Evolutionary conservation across 2,113 vertebrate species (phyloP).

Genomic region (Ptilorrhoa leucosticta): DNA sequence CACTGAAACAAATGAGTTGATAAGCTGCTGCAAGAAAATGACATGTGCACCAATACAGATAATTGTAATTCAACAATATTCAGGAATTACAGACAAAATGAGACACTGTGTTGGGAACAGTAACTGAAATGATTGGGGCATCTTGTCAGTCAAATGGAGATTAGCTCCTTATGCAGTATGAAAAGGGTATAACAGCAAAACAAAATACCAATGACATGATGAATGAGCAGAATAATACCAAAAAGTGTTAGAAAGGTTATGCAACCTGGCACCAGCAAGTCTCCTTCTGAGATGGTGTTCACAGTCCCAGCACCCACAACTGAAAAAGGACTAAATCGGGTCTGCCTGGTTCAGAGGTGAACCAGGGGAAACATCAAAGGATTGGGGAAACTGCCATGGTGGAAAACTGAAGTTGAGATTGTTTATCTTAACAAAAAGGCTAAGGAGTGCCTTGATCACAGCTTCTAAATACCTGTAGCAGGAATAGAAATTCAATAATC

Average conservation of each 20-base stretch:
- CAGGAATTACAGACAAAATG: constrained; percentile 9
- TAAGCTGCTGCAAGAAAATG: not conserved
- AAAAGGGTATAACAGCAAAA: not conserved
- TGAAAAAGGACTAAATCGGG: not conserved
- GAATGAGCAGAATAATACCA: not conserved
- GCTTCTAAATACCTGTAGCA: not conserved
- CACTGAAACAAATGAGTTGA: not conserved
- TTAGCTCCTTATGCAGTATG: not conserved
- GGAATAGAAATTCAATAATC: not conserved
- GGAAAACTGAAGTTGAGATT: not conserved
- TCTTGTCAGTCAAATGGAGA: not conserved
- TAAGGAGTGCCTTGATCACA: not conserved
- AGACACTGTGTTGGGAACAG: not conserved
- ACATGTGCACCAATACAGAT: not conserved
- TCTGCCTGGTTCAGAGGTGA: not conserved
- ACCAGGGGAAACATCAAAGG: not conserved
- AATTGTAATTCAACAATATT: constrained; percentile 11
- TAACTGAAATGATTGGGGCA: not conserved
- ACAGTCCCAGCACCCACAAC: not conserved
- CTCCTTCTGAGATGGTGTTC: not conserved
- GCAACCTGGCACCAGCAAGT: not conserved
- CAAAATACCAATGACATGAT: not conserved
- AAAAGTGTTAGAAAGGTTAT: not conserved
- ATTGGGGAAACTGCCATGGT: not conserved
- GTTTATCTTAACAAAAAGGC: not conserved